Conservation (phyloP, 1,140 invertebrate species). For the Ceratosolen fusciceps region DNA sequence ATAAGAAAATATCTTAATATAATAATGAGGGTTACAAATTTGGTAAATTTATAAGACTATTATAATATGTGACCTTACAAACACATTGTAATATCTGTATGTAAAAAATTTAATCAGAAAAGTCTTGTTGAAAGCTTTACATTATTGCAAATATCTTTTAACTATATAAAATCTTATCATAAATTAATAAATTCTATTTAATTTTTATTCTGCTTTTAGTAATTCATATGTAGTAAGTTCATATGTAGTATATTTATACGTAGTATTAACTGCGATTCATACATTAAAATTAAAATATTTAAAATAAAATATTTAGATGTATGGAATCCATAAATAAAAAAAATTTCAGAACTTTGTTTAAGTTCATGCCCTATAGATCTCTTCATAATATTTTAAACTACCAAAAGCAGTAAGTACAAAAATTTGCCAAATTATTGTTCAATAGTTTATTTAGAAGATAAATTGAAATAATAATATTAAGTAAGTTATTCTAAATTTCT, state of each 20-base stretch:
- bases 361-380: constrained; percentile 16
- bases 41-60: not conserved
- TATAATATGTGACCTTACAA: not conserved
- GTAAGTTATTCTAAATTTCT: not conserved
- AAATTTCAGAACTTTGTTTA: constrained; percentile 17
- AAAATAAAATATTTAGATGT: not conserved
- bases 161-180: not conserved
- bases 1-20: no score
- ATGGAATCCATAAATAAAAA: constrained; percentile 7
- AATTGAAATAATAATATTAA: not conserved
- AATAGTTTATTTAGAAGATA: constrained; percentile 1
- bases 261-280: not conserved
- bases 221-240: constrained; percentile 16
- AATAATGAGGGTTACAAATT: not conserved
- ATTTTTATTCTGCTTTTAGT: constrained; percentile 14
- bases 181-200: not conserved
- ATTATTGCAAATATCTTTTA: not conserved
- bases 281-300: constrained; percentile 6
- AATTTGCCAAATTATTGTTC: constrained; percentile 4
- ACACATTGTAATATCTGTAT: not conserved
- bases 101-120: not conserved
- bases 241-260: constrained; percentile 1
- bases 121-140: not conserved
- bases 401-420: constrained; percentile 20
- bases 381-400: constrained; percentile 23